These are phyloP conservation scores for Podarcis raffonei DNA, from an alignment of 2,113 vertebrate species.

Conservation along the genomic window DNA sequence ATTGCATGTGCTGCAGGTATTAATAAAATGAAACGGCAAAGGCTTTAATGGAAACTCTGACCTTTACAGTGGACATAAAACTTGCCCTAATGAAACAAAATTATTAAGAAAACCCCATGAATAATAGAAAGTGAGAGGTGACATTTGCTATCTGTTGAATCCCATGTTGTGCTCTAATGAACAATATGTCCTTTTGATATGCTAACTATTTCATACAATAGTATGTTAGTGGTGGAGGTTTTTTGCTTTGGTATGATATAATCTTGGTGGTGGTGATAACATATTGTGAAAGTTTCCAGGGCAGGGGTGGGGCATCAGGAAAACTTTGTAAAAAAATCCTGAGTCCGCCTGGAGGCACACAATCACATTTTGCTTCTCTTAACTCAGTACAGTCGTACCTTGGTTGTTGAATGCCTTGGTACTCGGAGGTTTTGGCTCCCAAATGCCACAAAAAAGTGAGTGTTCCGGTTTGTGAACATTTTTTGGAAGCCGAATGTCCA, in stretches of 20 bases:
- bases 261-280: not conserved
- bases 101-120: slow-evolving; percentile 6
- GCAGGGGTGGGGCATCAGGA: too few relatives aligned
- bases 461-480: too few relatives aligned
- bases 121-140: not conserved
- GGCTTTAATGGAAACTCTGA: slow-evolving; percentile 39
- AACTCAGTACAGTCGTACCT: too few relatives aligned
- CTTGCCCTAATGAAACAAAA: slow-evolving; percentile 24
- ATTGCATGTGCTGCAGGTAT: slow-evolving; percentile 56
- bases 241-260: slow-evolving; percentile 6
- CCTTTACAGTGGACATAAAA: slow-evolving; percentile 50
- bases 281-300: not conserved
- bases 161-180: not conserved
- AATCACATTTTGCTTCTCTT: too few relatives aligned
- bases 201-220: not conserved
- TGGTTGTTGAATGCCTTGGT: too few relatives aligned
- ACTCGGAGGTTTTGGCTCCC: too few relatives aligned
- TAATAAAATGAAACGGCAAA: slow-evolving; percentile 51
- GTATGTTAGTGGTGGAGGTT: not conserved
- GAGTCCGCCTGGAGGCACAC: too few relatives aligned
- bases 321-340: not conserved
- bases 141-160: slow-evolving; percentile 39
- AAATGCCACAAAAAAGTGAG: too few relatives aligned
- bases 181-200: slow-evolving; percentile 26
- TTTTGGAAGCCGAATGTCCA: too few relatives aligned